Evolutionary conservation across 2,113 vertebrate species (phyloP).

Genomic region (Axis porcinus): DNA sequence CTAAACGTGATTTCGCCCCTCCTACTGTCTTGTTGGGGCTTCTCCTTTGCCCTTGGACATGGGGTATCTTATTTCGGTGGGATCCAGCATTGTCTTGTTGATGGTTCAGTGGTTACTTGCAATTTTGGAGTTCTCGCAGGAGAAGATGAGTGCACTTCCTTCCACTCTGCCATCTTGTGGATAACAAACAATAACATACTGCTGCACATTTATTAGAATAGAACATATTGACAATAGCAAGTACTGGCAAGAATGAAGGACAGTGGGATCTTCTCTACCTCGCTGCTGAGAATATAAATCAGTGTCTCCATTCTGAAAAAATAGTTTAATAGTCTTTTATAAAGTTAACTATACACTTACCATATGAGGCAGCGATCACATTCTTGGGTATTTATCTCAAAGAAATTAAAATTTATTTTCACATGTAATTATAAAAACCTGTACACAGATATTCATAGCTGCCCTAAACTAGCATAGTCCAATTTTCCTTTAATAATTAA

Average conservation of each 20-base stretch:
- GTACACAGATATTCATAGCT: not conserved
- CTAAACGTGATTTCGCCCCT: not conserved
- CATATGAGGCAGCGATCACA: not conserved
- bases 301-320: not conserved
- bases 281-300: not conserved
- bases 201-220: not conserved
- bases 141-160: not conserved
- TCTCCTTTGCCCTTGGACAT: not conserved
- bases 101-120: not conserved
- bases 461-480: not conserved
- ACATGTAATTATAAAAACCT: not conserved
- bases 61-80: not conserved
- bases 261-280: not conserved
- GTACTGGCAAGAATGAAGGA: rapidly evolving
- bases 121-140: not conserved
- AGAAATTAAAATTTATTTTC: not conserved
- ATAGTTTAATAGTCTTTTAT: not conserved
- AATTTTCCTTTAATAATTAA: not conserved
- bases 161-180: not conserved
- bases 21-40: not conserved
- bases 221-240: not conserved
- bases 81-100: rapidly evolving
- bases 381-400: not conserved
- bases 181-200: not conserved
- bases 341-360: not conserved